Base-by-base conservation (phyloP, 1,140 invertebrate genomes). In the Drosophila pallidifrons region DNA sequence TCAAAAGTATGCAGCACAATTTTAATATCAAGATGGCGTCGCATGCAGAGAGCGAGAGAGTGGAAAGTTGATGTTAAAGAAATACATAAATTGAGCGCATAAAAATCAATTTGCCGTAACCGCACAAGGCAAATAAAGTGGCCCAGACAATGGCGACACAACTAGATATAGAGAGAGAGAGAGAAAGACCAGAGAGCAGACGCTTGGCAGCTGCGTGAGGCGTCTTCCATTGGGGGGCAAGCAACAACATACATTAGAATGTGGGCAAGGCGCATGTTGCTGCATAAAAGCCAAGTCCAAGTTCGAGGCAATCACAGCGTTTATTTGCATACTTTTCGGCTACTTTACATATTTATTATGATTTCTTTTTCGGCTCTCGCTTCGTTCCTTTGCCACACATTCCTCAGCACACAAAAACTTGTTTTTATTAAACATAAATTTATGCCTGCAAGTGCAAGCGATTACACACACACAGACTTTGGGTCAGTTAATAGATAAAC, bases 91-190 rank as follows among this genome's bases (percentile, higher is more conserved):
- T 89, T 71, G 85, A 85, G 77, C 60, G 75, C 78, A 88, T 89
- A 88, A 89, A 88, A 88, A 88, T 88, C 85, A 88, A 88, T 88
- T 88, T 88, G 61, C 77, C 81, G 85, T 88, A 72, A 89, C 85
- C 85, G 85, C 81, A 88, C 60, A 80, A 64, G 57, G 67, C 83
- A 80, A 82, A 87, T 79, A 82, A 87, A 77, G 63, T 65, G 66
- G 58, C 47, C 35, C 52, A 30, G 61, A 49, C 38, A 30, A 13
- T 57, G 54, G 35, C 32, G 35, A 41, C 63, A 60, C 32, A 47
- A 35, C 60, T 13, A 59, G 20, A 28, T 28, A 15, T 16, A 57
- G 32, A 45, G 30, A 57, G 15, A 51, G 25, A 7, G 30, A 32
- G 5, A 6, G 30, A 32, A 6, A 13, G n/a, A 57, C 41, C 59